phyloP scores from a whole-genome alignment of 2,797 vertebrate genomes.

The Cephalopachus bancanus region DNA sequence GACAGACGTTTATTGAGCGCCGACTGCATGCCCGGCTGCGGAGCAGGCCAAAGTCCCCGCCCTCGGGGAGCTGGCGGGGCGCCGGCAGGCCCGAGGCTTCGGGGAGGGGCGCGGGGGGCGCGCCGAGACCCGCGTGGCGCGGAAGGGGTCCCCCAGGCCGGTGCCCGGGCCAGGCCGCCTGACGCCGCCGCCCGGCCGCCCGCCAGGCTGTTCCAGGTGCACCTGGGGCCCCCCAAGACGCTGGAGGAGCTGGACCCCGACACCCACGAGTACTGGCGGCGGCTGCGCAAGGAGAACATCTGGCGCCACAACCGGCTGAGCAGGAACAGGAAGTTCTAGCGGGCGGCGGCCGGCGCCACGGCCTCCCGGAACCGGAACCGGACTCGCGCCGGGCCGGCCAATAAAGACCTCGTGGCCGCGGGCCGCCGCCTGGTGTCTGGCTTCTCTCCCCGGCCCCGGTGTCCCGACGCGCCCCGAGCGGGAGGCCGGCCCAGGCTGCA shows the following conservation, averaged over 20 bases:
- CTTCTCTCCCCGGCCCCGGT: background rate
- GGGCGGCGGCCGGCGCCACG: rapidly evolving
- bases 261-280: constrained; percentile 91
- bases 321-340: constrained; percentile 91
- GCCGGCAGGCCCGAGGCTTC: background rate
- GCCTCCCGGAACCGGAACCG: too few species aligned
- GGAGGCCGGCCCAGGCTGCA: too few species aligned
- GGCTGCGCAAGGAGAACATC: constrained; percentile 94
- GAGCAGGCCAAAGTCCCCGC: background rate
- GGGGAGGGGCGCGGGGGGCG: background rate
- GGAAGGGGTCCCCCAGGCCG: background rate
- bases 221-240: constrained; percentile 90
- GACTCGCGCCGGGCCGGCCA: too few species aligned
- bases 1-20: background rate
- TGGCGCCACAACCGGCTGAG: constrained; percentile 92
- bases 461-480: too few species aligned
- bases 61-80: background rate
- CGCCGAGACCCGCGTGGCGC: background rate
- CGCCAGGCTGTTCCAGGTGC: constrained; percentile 94
- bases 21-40: background rate
- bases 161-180: too few species aligned
- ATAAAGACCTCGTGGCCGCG: rapidly evolving
- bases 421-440: background rate
- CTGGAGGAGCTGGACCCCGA: constrained; percentile 92
- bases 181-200: rapidly evolving